Conservation (phyloP, 2,888 invertebrate genomes). For the Arenicola marina region DNA sequence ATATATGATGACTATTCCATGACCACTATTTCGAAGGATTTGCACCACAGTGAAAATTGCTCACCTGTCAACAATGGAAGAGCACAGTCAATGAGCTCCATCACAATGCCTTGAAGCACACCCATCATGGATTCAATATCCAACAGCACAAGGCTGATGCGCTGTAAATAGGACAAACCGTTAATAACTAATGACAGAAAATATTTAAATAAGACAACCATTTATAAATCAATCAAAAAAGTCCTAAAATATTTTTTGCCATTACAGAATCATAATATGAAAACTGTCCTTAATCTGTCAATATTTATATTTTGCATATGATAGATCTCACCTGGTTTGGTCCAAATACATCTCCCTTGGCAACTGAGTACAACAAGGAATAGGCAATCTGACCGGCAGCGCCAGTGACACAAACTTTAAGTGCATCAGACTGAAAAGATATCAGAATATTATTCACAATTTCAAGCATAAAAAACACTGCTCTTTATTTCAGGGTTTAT, state of each 20-base stretch:
- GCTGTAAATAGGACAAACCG: slow-evolving; percentile 58
- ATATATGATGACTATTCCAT: too few species aligned
- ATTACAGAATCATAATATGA: not conserved
- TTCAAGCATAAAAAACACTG: too few species aligned
- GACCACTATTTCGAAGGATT: too few species aligned
- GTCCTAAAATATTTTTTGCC: not conserved
- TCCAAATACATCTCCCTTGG: slow-evolving; percentile 95
- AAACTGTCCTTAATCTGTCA: not conserved
- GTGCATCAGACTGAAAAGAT: slow-evolving; percentile 67
- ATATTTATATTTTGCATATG: not conserved
- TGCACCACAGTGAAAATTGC: too few species aligned
- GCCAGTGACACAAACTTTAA: slow-evolving; percentile 94
- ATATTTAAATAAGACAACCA: not conserved
- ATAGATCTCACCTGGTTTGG: slow-evolving; percentile 46
- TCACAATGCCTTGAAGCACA: slow-evolving; percentile 96
- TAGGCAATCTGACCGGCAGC: slow-evolving; percentile 99
- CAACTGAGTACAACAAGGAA: slow-evolving; percentile 90
- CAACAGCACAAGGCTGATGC: slow-evolving; percentile 83
- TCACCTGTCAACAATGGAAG: slow-evolving; percentile 80
- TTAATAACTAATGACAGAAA: not conserved
- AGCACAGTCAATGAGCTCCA: slow-evolving; percentile 96
- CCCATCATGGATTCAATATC: slow-evolving; percentile 96
- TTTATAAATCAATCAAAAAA: not conserved
- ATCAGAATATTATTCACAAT: too few species aligned
- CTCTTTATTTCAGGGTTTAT: too few species aligned